Conservation (phyloP, 2,797 vertebrate species). For the Ambastaia sidthimunki region DNA sequence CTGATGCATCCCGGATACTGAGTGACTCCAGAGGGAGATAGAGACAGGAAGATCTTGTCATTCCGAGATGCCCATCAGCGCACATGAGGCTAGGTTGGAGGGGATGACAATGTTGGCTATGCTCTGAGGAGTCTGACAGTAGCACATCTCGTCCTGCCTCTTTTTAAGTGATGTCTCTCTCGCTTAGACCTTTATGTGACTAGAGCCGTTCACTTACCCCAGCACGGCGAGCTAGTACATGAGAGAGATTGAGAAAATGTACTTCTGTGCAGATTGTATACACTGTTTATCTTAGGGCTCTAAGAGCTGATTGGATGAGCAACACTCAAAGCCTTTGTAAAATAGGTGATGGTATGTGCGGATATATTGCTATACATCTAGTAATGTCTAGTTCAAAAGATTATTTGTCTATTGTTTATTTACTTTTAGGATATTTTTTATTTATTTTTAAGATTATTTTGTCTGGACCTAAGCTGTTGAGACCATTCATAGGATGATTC, state of each 20-base stretch:
- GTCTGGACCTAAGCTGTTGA: too few relatives aligned
- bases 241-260: conserved; percentile 7
- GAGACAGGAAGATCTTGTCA: conserved; percentile 71
- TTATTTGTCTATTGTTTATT: too few relatives aligned
- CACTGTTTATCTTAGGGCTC: background rate
- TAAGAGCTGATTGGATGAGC: too few relatives aligned
- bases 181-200: conserved; percentile 27
- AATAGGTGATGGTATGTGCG: background rate
- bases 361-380: too few relatives aligned
- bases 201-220: conserved; percentile 47
- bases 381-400: too few relatives aligned
- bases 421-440: background rate
- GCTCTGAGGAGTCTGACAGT: conserved; percentile 75
- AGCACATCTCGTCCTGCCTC: conserved; percentile 61
- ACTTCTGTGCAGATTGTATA: background rate
- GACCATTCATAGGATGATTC: too few relatives aligned
- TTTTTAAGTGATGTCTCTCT: conserved; percentile 48
- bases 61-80: conserved; percentile 68
- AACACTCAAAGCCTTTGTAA: background rate
- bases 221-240: conserved; percentile 9
- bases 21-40: conserved; percentile 62
- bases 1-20: conserved; percentile 72
- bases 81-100: conserved; percentile 70
- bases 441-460: background rate
- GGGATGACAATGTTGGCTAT: conserved; percentile 79